Base-by-base conservation (phyloP, 2,113 vertebrate species). In the Todiramphus chloris region DNA sequence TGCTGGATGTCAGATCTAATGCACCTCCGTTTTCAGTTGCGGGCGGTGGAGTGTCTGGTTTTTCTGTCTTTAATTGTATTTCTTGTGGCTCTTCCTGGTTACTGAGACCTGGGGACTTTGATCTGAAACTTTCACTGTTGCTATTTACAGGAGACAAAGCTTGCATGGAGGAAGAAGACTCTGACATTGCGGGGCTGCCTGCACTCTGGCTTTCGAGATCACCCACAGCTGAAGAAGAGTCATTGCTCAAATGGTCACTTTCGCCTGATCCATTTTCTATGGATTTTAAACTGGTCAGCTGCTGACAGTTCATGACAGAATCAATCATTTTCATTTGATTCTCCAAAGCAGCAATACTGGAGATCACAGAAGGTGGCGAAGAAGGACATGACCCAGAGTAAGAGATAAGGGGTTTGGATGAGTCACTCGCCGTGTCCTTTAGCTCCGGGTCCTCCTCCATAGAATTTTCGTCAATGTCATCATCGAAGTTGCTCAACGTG, bases 281-380 rank as follows among this genome's bases (percentile, higher is more conserved):
- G 16, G 98, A 97, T 98, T 99, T 99, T 79, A 98, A 94, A 95
- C 98, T 94, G 85, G 99, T 97, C 85, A 98, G 98, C 82, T 98
- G 99, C 76, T 97, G 98, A 91, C 99, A 98, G 97, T 98, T 98
- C 97, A 98, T 98, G 95, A 99, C 99, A 44, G 99, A 99, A 98
- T 99, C 99, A 44, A 99, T 99, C 98, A 99, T 99, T 96, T 99
- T 99, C 99, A 99, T 99, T 97, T 99, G 99, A 97, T 99, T 99
- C 97, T 99, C 99, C 96, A 99, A 98, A 69, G 99, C 99, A 64
- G 99, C 99, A 50, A 99, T 99, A 97, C 99, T 99, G 94, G 99
- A 99, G 91, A 99, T 99, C 82, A 99, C 99, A 4, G 99, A 99
- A 64, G 99, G 99, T 3, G 99, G 99, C 0, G 99, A 99, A 93